Base-by-base conservation (phyloP, 2,888 invertebrate species). In the Quadriops clusia region DNA sequence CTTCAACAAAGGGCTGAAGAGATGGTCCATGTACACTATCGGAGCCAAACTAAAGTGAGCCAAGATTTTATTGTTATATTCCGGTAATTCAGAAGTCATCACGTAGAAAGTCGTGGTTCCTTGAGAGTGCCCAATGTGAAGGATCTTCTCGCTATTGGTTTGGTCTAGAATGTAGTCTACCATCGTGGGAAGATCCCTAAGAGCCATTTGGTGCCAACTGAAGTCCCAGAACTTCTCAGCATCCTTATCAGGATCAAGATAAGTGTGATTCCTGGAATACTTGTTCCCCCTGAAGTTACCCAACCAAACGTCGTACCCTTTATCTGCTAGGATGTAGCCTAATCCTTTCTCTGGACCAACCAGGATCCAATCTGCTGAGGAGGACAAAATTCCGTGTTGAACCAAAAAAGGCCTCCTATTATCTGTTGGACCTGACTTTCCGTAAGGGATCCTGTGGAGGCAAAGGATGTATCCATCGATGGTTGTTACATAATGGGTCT, bases 161-260 rank as follows among this genome's bases (percentile, higher is more conserved):
- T 43, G 28, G 1, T 52, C 46, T 1, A 78, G 56, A n/a, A 77
- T 65, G 47, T 77, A 74, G 51, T 91, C 80, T 24, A 94, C 77
- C 64, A 77, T 79, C 0, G 81, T 71, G 1, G 90, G 86, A 20
- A 91, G 50, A 56, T 93, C 93, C 39, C 65, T 70, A 33, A 67
- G 57, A 1, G 80, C 85, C 53, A 90, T 84, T 53, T 87, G 77
- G 51, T 90, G 82, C 77, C 79, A 91, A 34, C 83, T 83, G 39
- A 56, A 59, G 8, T 56, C 35, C 58, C 58, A 60, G 36, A 55
- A 58, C 29, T 39, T 31, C 10, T 20, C 27, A n/a, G 13, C 13
- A 25, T 39, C 24, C 9, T 28, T 30, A 18, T 40, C 34, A 5
- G 46, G 45, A 22, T 43, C 30, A 8, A 54, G 43, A 5, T 47